Percentiles rank a stretch among this genome's conserved stretches.
phyloP scores from a whole-genome alignment of 2,113 vertebrate species.

The Alethe diademata region DNA sequence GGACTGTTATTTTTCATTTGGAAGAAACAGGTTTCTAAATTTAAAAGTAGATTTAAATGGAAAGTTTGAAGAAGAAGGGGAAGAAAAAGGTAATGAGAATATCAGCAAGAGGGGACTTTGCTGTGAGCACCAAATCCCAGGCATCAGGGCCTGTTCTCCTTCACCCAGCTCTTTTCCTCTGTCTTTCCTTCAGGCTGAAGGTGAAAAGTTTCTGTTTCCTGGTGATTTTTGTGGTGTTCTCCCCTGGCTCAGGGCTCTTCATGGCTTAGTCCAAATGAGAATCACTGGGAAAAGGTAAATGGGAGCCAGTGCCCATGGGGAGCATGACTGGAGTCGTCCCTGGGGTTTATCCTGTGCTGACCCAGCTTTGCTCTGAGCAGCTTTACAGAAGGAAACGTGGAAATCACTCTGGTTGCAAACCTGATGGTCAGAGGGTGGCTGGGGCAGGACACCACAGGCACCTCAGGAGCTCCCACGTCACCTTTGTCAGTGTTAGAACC shows the following conservation, averaged over 20 bases:
- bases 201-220: conserved; percentile 11
- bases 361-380: not conserved
- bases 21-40: not conserved
- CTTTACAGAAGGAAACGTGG: conserved; percentile 33
- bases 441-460: fast-evolving
- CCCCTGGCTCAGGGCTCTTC: not conserved
- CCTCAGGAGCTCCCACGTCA: not conserved
- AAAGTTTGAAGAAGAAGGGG: not conserved
- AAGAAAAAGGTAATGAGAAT: no score
- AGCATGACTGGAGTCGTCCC: fast-evolving
- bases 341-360: not conserved
- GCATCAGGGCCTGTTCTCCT: not conserved
- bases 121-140: not conserved
- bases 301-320: fast-evolving
- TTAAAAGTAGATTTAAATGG: not conserved
- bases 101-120: not conserved
- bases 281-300: conserved; percentile 59
- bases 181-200: conserved; percentile 14
- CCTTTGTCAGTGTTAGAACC: not conserved
- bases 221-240: not conserved
- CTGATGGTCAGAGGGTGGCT: not conserved
- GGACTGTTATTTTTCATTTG: fast-evolving
- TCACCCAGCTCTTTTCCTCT: not conserved
- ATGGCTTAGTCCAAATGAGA: not conserved
- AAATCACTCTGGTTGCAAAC: conserved; percentile 23